A percentile compares a stretch with the other conserved stretches of the same genome.
These are phyloP conservation scores for Pheosia tremula DNA, from an alignment of 2,888 invertebrate species.

Conservation along the genomic window DNA sequence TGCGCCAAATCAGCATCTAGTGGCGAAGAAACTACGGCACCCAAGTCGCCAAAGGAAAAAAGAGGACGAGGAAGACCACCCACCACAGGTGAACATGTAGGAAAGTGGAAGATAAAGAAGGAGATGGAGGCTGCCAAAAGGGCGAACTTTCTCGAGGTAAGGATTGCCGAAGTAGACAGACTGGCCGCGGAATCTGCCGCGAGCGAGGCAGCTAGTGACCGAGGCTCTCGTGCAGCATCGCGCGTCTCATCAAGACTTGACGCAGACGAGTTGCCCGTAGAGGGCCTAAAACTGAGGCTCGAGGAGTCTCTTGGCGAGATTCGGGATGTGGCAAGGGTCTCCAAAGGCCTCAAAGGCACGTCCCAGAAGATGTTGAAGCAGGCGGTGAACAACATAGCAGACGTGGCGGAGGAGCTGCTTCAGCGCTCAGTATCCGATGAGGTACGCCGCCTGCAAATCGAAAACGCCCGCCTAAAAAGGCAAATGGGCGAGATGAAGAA, in stretches of 20 bases:
- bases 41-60: too few relatives aligned
- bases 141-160: neutral
- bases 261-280: neutral
- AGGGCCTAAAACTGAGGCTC: neutral
- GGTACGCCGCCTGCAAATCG: neutral
- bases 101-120: neutral
- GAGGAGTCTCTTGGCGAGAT: neutral
- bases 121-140: neutral
- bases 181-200: neutral
- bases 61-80: neutral
- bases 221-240: neutral
- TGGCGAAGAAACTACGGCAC: too few relatives aligned
- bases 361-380: neutral
- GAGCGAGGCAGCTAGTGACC: neutral
- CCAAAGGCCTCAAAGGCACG: neutral
- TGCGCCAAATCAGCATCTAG: too few relatives aligned
- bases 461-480: neutral
- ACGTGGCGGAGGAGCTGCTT: neutral
- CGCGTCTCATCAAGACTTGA: neutral
- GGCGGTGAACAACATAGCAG: neutral
- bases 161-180: neutral
- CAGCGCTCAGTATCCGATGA: neutral
- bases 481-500: neutral
- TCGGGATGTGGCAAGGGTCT: neutral
- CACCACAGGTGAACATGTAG: neutral